Percentiles rank a stretch among this genome's conserved stretches.
These are phyloP conservation scores for Notodonta ziczac DNA, from an alignment of 2,888 invertebrate species.

Conservation along the genomic window DNA sequence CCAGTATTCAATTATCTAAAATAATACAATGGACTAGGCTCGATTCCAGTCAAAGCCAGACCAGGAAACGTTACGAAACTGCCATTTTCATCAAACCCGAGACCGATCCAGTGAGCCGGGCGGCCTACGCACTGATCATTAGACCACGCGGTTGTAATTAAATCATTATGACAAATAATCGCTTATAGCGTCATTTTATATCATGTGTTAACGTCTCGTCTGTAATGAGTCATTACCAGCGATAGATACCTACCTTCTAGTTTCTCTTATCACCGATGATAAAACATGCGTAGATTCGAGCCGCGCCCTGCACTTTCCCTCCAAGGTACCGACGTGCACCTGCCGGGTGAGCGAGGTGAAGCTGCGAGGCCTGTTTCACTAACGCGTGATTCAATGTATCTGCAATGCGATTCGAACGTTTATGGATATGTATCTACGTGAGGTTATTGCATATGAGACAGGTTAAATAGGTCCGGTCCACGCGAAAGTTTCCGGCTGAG, in stretches of 20 bases:
- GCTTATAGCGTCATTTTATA: constrained; percentile 29
- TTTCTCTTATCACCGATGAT: constrained; percentile 81
- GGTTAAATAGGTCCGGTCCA: constrained; percentile 53
- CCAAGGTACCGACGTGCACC: constrained; percentile 51
- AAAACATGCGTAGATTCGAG: constrained; percentile 75
- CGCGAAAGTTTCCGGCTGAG: constrained; percentile 57
- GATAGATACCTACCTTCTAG: constrained; percentile 59
- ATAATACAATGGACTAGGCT: no score
- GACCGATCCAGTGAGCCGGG: no score
- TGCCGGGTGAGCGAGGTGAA: constrained; percentile 65
- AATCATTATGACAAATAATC: not conserved
- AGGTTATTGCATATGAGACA: constrained; percentile 65
- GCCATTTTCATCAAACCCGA: no score
- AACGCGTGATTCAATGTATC: constrained; percentile 63
- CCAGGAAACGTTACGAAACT: no score
- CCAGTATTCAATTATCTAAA: no score
- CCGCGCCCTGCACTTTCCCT: constrained; percentile 81
- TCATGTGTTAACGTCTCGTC: constrained; percentile 34
- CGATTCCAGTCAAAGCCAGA: no score
- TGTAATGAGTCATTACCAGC: constrained; percentile 64
- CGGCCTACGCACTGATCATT: no score
- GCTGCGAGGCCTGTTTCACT: constrained; percentile 58
- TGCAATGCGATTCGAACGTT: constrained; percentile 58
- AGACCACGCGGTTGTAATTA: no score
- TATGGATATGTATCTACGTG: constrained; percentile 64